A percentile compares a stretch with the other conserved stretches of the same genome.
These are phyloP conservation scores for Laupala kohalensis DNA, from an alignment of 1,140 invertebrate genomes.

Conservation along the genomic window DNA sequence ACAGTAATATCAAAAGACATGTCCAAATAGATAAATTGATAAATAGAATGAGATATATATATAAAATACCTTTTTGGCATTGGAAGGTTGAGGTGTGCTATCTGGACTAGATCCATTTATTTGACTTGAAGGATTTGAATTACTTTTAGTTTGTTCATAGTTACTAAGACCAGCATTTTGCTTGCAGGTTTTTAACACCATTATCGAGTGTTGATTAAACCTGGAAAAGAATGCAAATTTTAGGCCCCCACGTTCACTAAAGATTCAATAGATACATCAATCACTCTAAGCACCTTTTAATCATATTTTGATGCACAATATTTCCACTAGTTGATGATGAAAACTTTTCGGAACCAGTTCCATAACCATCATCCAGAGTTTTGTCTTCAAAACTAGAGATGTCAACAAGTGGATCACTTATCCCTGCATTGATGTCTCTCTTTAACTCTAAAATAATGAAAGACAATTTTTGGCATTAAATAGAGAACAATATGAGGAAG, in stretches of 20 bases:
- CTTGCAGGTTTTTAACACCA: slow-evolving; percentile 59
- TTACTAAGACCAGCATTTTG: background rate
- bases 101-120: slow-evolving; percentile 4
- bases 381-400: slow-evolving; percentile 66
- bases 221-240: slow-evolving; percentile 21
- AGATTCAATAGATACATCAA: background rate
- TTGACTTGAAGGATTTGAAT: slow-evolving; percentile 2
- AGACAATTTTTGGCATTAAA: no score
- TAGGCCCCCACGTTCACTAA: background rate
- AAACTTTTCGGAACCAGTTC: slow-evolving; percentile 38
- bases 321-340: slow-evolving; percentile 42
- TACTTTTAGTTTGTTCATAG: background rate
- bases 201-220: slow-evolving; percentile 96
- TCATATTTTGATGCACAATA: slow-evolving; percentile 82
- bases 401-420: slow-evolving; percentile 69
- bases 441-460: slow-evolving; percentile 42
- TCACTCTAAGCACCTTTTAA: slow-evolving; percentile 45
- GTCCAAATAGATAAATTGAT: no score
- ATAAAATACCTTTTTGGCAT: slow-evolving; percentile 11
- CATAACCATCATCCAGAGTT: slow-evolving; percentile 53
- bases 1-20: no score
- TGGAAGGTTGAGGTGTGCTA: background rate
- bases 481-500: no score
- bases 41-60: no score
- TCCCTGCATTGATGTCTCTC: slow-evolving; percentile 61